Conservation (phyloP, 2,113 vertebrate genomes). For the Dolichotis patagonum region DNA sequence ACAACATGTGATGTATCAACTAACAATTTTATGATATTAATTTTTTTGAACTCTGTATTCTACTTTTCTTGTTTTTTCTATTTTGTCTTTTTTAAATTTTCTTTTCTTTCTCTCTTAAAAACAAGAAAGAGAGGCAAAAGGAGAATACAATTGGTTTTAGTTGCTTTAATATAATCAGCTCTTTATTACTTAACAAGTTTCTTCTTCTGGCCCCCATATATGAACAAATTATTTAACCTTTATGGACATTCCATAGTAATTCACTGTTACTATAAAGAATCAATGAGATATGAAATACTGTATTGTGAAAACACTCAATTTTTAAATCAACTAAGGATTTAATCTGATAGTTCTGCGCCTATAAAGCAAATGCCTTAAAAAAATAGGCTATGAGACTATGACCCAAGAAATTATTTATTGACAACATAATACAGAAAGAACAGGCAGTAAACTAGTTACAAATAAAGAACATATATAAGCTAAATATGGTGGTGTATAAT, state of each 20-base stretch:
- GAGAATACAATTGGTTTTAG: neutral
- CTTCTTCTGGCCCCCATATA: neutral
- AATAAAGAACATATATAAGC: neutral
- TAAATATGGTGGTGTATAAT: neutral
- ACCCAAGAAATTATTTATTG: neutral
- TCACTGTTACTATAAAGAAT: neutral
- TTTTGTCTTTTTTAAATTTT: no score
- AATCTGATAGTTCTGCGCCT: neutral
- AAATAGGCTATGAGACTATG: neutral
- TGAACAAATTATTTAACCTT: slow-evolving; percentile 18
- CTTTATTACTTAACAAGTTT: neutral
- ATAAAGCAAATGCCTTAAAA: slow-evolving; percentile 4
- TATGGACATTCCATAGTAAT: neutral
- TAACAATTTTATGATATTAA: no score
- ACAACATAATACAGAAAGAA: neutral
- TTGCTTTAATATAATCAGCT: neutral
- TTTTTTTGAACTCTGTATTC: no score
- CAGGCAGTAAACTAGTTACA: neutral
- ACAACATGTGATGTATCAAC: no score
- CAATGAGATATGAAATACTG: neutral
- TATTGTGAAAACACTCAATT: neutral
- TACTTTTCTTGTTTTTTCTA: no score
- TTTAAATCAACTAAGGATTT: slow-evolving; percentile 21
- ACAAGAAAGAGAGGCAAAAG: neutral
- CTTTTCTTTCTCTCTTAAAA: no score